Percentiles rank a stretch among this genome's conserved stretches.
phyloP scores from a whole-genome alignment of 1,140 invertebrate species.

The Pseudachorutes palmiensis region DNA sequence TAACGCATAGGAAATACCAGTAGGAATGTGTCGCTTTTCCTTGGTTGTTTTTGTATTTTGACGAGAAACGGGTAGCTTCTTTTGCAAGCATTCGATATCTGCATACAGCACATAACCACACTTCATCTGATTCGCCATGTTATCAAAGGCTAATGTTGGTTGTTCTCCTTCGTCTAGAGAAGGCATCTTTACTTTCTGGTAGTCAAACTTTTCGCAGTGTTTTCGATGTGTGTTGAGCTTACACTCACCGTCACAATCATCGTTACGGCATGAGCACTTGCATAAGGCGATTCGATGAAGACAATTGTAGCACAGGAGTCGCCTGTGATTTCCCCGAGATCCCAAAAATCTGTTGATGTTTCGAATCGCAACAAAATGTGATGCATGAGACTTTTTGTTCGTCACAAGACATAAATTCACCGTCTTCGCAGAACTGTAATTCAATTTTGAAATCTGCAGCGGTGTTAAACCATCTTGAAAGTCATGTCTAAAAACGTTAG shows the following conservation, averaged over 20 bases:
- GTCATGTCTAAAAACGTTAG: conserved; percentile 1
- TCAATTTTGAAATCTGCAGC: background rate
- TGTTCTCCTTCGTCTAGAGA: background rate
- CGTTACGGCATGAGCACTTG: background rate
- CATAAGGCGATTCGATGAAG: background rate
- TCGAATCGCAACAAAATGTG: conserved; percentile 8
- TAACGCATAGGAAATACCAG: background rate
- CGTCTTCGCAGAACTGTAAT: background rate
- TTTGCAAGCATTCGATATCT: conserved; percentile 3
- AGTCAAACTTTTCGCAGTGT: background rate
- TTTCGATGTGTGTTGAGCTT: background rate
- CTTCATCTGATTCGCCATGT: conserved; percentile 2
- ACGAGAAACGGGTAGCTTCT: background rate
- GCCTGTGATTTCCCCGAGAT: background rate
- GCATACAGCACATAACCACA: conserved; percentile 4
- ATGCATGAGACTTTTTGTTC: background rate
- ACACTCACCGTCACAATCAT: background rate
- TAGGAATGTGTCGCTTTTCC: background rate
- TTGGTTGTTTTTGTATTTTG: background rate
- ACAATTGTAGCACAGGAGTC: background rate
- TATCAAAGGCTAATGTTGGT: background rate
- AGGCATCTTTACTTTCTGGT: conserved; percentile 7
- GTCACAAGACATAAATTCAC: background rate
- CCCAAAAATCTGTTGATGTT: background rate
- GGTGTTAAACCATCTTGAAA: background rate